Evolutionary conservation across 2,113 vertebrate genomes (phyloP).

Genomic region (Rhadina sibilatrix): DNA sequence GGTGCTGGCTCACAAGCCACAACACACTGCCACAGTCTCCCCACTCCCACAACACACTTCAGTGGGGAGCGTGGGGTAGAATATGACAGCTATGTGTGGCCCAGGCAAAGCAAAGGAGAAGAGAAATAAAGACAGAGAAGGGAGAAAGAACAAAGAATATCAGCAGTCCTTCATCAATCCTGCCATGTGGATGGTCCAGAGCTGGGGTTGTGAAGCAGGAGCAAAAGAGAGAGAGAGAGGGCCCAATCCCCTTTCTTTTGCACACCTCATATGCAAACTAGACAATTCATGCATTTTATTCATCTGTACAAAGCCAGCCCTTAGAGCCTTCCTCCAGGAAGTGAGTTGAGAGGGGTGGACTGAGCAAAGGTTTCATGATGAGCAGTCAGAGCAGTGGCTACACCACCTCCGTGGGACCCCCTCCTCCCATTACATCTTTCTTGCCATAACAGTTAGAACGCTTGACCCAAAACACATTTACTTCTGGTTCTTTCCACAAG

Average conservation of each 20-base stretch:
- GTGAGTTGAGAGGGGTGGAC: neutral
- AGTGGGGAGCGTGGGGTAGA: neutral
- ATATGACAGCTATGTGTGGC: neutral
- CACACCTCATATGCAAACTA: accelerated
- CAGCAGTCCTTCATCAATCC: neutral
- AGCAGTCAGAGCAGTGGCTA: neutral
- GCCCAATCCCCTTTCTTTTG: neutral
- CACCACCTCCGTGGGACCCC: neutral
- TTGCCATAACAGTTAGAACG: neutral
- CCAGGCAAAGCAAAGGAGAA: neutral
- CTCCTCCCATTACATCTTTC: neutral
- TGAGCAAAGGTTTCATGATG: neutral
- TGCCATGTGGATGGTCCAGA: neutral
- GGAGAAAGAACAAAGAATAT: neutral
- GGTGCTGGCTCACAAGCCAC: neutral
- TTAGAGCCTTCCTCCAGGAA: neutral
- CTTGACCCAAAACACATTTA: neutral
- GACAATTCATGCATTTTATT: neutral
- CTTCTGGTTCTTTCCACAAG: neutral
- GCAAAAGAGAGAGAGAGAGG: neutral
- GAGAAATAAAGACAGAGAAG: neutral
- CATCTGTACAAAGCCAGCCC: neutral
- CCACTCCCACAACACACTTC: neutral
- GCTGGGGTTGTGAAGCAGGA: neutral
- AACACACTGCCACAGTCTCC: neutral